Conservation (phyloP, 2,888 invertebrate genomes). For the Hemaris fuciformis region DNA sequence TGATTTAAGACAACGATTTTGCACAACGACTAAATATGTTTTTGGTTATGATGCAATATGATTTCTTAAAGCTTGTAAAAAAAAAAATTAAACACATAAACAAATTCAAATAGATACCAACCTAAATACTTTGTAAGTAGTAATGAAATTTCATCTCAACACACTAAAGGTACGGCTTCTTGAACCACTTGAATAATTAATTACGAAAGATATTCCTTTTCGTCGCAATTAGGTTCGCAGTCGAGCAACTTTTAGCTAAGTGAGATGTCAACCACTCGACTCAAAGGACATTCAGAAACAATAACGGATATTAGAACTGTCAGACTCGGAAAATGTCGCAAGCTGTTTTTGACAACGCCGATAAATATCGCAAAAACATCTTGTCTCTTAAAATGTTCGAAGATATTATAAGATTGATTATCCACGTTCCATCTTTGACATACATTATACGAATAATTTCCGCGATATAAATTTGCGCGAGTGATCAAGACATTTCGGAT, state of each 20-base stretch:
- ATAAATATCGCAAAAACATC: constrained; percentile 7
- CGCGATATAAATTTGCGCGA: too few species aligned
- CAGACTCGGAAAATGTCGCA: constrained; percentile 37
- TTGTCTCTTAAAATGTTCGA: background rate
- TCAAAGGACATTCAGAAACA: constrained; percentile 42
- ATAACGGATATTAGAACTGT: constrained; percentile 53
- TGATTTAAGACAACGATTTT: too few species aligned
- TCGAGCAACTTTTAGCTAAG: constrained; percentile 4
- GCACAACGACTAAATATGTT: too few species aligned
- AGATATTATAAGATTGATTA: background rate
- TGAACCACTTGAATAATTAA: constrained; percentile 2
- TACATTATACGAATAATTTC: background rate
- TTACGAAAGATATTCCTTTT: background rate
- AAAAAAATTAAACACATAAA: too few species aligned
- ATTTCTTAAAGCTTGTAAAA: too few species aligned
- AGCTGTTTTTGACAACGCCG: constrained; percentile 12
- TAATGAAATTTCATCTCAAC: too few species aligned
- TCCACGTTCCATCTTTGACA: background rate
- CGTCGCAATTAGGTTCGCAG: background rate
- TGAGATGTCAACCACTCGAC: constrained; percentile 9
- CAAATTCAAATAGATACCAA: too few species aligned
- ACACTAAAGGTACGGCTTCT: background rate
- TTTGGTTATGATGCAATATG: too few species aligned
- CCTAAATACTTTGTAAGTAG: too few species aligned
- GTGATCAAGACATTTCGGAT: too few species aligned